Conservation (phyloP, 2,797 vertebrate species). For the Neosilurus mollespiculum region DNA sequence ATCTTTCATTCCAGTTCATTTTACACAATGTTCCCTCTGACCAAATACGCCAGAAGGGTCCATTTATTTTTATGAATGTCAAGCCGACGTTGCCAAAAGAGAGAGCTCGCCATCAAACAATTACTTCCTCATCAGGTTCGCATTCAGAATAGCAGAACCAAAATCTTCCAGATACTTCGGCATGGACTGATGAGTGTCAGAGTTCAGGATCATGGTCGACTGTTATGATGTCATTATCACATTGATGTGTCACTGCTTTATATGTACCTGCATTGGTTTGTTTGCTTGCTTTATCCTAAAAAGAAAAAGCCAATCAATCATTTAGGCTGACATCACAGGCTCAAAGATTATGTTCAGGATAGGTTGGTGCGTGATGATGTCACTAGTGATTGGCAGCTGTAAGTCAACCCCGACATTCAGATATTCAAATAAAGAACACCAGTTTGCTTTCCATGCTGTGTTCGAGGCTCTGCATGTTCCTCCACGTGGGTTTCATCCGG, state of each 20-base stretch:
- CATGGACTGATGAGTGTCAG: background rate
- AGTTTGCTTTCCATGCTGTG: background rate
- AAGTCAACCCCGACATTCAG: background rate
- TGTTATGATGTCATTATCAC: background rate
- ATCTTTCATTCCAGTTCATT: constrained; percentile 54
- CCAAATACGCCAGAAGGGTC: constrained; percentile 48
- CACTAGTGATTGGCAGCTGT: background rate
- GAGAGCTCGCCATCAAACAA: constrained; percentile 32
- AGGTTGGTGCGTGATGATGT: background rate
- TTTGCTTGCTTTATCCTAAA: background rate
- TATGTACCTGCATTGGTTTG: background rate
- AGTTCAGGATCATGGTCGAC: constrained; percentile 5
- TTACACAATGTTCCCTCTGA: constrained; percentile 56
- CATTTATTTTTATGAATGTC: constrained; percentile 23
- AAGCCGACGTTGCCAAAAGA: constrained; percentile 41
- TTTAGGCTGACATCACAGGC: background rate
- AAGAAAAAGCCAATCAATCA: background rate
- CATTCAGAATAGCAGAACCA: constrained; percentile 12
- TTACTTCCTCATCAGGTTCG: constrained; percentile 44
- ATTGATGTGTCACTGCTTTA: background rate
- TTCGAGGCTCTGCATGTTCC: too few relatives aligned
- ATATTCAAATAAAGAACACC: background rate
- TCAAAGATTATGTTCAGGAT: background rate
- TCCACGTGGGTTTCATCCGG: too few relatives aligned
- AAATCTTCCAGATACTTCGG: constrained; percentile 23